Evolutionary conservation across 30 jellyfish, hydroid and myxozoan species (phyloP), one percentile per base, ranked within the genome.

Genomic region (Rhopilema esculentum): DNA sequence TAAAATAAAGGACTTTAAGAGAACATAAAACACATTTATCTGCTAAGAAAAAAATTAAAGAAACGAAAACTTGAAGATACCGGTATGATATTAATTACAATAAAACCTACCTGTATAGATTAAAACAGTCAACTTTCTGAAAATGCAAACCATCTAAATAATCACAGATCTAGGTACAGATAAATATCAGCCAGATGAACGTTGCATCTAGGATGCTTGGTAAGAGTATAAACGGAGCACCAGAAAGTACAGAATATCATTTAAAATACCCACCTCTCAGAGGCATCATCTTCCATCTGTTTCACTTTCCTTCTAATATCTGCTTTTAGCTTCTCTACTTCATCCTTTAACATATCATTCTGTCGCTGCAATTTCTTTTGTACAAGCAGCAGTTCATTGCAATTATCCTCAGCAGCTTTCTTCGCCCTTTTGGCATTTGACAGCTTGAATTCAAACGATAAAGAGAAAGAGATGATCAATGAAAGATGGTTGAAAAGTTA

Each of bases 201-300:
- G n/a, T n/a, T n/a, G n/a, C n/a, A n/a, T n/a, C n/a, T n/a, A n/a
- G n/a, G n/a, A n/a, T n/a, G n/a, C n/a, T n/a, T n/a, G n/a, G n/a
- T n/a, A n/a, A n/a, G n/a, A n/a, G n/a, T n/a, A n/a, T n/a, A n/a
- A n/a, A n/a, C n/a, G n/a, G n/a, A n/a, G n/a, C n/a, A 40, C 6
- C 57, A 12, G 12, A 40, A 40, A 40, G 57, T 40, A 40, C 9
- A 40, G 12, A 2, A 40, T 2, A 40, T 40, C 9, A 12, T 12
- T 2, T 40, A 12, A 40, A 40, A 12, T 40, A 8, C 65, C 24
- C 8, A 85, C 94, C 94, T 57, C 48, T 85, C 88, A 49, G 29
- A 73, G 31, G 68, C 73, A 16, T 84, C 93, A 4, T 85, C 85
- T 27, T 66, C 79, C 84, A 85, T 72, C 49, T 85, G 84, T 30